Evolutionary conservation across 35 echinoderm and acorn worm species (phyloP).

Genomic region (Holothuria glaberrima): DNA sequence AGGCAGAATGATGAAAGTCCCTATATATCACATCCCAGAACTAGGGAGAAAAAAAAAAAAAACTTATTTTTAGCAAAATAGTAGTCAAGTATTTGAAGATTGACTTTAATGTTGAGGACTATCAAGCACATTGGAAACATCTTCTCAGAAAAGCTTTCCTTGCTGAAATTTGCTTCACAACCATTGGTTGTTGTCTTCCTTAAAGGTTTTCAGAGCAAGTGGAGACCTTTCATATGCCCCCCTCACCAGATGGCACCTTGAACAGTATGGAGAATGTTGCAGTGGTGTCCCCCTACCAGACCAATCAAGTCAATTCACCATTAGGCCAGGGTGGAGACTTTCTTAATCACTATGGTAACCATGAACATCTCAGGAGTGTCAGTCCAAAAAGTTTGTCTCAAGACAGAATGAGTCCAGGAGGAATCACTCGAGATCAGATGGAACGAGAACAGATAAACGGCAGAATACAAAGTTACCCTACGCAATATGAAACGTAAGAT

Average conservation of each 20-base stretch:
- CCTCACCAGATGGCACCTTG: no score
- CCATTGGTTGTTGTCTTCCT: neutral
- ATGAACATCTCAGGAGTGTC: slow-evolving; percentile 24
- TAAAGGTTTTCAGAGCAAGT: neutral
- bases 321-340: neutral
- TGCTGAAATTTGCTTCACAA: neutral
- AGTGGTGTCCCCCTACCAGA: no score
- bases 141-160: neutral
- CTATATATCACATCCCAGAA: no score
- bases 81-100: no score
- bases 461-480: neutral
- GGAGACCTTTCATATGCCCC: no score
- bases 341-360: slow-evolving; percentile 2
- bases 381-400: neutral
- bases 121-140: no score
- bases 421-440: slow-evolving; percentile 12
- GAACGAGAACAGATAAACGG: neutral
- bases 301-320: neutral
- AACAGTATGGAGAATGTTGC: no score
- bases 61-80: no score
- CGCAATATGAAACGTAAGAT: slow-evolving; percentile 33
- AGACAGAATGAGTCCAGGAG: neutral
- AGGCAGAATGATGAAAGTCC: no score
- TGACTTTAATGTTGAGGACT: no score
- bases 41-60: no score